Evolutionary conservation across 2,797 vertebrate genomes (phyloP), one percentile per base, ranked within the genome.

Genomic region (Rhadinocentrus ornatus): DNA sequence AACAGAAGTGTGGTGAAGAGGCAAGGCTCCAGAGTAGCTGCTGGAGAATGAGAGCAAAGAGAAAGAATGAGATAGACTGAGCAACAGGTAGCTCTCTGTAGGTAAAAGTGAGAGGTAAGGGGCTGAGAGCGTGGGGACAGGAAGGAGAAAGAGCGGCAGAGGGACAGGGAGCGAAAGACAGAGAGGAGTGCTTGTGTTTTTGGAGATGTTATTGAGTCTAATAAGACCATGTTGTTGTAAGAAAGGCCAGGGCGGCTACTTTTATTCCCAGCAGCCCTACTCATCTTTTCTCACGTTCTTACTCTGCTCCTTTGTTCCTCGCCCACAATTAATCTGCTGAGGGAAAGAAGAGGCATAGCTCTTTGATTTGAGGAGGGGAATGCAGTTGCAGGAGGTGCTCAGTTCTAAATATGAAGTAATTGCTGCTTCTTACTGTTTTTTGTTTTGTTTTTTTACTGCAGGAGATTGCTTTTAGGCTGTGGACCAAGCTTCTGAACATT

Each of bases 161-260:
- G 53, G 52, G 70, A 67, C 39, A 46, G 61, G 9, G 27, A 32
- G 75, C 67, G 69, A 69, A 60, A 77, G 77, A 75, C 32, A 63
- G 44, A 55, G 62, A 65, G 62, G 52, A 62, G 66, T 27, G 46
- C 84, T 85, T 75, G 58, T 83, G 74, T 68, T 84, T 73, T 68
- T 73, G 58, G 76, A 85, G 85, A 78, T 60, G 81, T 70, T 83
- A 73, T 80, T 66, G 80, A 81, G 84, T 73, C 48, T 66, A 86
- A 88, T 87, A 75, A 77, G 83, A 87, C 75, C 50, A 3, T 56
- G 78, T 74, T 86, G 81, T 81, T 75, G 80, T 37, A 39, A 75
- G 75, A 64, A 39, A 34, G 66, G 63, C 73, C 46, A 34, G 60
- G 65, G 26, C 50, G 12, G 52, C n/a, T 74, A 11, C 56, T 76